phyloP scores from a whole-genome alignment of 2,113 vertebrate species.

The Himantopus leucocephalus region DNA sequence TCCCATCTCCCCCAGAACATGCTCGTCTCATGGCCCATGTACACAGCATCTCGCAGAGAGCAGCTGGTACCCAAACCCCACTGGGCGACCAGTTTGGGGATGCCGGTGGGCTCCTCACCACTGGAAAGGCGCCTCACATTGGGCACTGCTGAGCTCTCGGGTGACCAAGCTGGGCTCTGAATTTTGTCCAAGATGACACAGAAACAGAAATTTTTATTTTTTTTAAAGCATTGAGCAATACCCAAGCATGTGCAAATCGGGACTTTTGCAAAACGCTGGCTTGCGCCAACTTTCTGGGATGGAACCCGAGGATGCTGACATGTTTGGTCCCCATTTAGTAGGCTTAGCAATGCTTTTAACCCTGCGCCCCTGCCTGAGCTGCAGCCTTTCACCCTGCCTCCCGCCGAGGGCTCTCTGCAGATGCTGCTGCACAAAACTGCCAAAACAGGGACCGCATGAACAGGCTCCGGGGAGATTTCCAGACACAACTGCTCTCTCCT shows the following conservation, averaged over 20 bases:
- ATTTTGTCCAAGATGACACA: not conserved
- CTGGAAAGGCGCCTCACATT: fast-evolving
- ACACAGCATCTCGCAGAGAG: not conserved
- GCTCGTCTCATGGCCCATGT: not conserved
- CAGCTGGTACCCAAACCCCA: not conserved
- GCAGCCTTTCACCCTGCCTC: not conserved
- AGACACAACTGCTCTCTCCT: not conserved
- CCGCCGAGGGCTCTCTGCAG: not conserved
- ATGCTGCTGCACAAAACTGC: not conserved
- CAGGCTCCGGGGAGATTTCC: not conserved
- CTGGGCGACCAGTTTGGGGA: not conserved
- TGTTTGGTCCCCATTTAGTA: not conserved
- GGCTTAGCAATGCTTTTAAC: not conserved
- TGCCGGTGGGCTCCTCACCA: fast-evolving
- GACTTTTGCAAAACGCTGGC: not conserved
- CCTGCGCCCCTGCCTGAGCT: not conserved
- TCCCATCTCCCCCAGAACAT: fast-evolving
- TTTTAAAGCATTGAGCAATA: not conserved
- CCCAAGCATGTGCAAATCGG: not conserved
- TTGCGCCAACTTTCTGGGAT: not conserved
- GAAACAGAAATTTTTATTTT: not conserved
- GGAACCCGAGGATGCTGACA: not conserved
- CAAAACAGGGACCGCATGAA: not conserved
- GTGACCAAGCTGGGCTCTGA: not conserved
- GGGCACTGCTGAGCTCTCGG: not conserved